Evolutionary conservation across 2,888 invertebrate genomes (phyloP), one percentile per base, ranked within the genome.

Genomic region (Linnaemya tessellans): DNA sequence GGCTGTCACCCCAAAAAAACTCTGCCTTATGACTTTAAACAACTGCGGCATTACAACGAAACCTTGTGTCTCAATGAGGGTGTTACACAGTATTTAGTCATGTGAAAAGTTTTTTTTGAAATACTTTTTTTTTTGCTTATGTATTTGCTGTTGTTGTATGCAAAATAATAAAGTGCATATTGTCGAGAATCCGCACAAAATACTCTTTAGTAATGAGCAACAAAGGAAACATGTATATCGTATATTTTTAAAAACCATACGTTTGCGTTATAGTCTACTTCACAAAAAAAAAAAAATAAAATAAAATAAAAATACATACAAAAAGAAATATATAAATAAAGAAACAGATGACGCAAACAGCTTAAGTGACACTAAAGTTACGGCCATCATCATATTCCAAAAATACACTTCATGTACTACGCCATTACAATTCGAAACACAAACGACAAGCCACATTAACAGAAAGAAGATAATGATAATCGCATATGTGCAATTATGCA

Each of bases 121-220:
- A 2, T 4, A 41, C 20, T 4, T 7, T 18, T 46, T 62, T 46
- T 62, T 70, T 58, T 58, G 8, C 18, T 22, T 20, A 62, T 54
- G 15, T 46, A 3, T 18, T 41, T 75, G 49, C 51, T 62, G 30
- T 65, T 67, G 60, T 22, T 22, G 54, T 65, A 82, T 82, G 82
- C 82, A 82, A 82, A 82, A 70, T 38, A 20, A 46, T 64, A 79
- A 58, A 71, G n/a, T 84, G 75, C 84, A 84, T 77, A 77, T 80
- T 80, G 80, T 73, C 35, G 54, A 77, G 77, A 84, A 84, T 84
- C 77, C 84, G 4, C 75, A 85, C 79, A 79, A 85, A 82, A 74
- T 51, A 64, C 13, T 13, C 11, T 41, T 65, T 15, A 67, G 35
- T 18, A 73, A 35, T 25, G 18, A 22, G 10, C 10, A 62, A 18